phyloP scores from a whole-genome alignment of 2,797 vertebrate genomes.

The Crocodylus rhombifer region DNA sequence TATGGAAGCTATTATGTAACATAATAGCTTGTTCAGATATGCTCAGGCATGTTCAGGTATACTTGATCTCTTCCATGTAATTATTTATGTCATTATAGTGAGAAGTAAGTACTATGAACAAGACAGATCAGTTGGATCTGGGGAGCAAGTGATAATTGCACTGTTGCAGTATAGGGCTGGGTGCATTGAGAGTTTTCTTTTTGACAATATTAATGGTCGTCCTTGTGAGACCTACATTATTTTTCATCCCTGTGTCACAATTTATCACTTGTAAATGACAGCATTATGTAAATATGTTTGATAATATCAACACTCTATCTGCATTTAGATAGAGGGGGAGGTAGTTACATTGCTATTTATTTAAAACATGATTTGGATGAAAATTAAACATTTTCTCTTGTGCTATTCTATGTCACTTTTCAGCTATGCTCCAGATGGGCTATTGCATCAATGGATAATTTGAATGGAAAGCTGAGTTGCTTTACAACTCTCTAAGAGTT shows the following conservation, averaged over 20 bases:
- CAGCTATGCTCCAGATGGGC: not conserved
- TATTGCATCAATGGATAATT: not conserved
- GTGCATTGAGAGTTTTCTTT: slow-evolving; percentile 8
- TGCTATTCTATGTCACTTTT: not conserved
- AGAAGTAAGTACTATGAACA: not conserved
- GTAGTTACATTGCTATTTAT: not conserved
- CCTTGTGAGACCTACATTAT: not conserved
- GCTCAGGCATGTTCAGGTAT: not conserved
- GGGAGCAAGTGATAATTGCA: not conserved
- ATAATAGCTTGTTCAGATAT: not conserved
- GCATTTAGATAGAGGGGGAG: not conserved
- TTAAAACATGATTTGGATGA: not conserved
- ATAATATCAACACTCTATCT: not conserved
- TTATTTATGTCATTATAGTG: not conserved
- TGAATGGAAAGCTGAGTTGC: not conserved
- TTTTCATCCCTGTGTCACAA: slow-evolving; percentile 5
- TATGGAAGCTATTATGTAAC: not conserved
- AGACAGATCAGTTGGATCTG: not conserved
- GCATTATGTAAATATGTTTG: slow-evolving; percentile 35
- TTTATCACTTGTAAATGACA: not conserved
- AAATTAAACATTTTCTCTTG: slow-evolving; percentile 39
- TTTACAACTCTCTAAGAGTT: not conserved
- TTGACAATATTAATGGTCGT: not conserved
- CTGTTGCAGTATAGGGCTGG: not conserved
- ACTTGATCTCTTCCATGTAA: not conserved